Evolutionary conservation across 2,888 invertebrate genomes (phyloP).

Genomic region (Chrysolina haemoptera): DNA sequence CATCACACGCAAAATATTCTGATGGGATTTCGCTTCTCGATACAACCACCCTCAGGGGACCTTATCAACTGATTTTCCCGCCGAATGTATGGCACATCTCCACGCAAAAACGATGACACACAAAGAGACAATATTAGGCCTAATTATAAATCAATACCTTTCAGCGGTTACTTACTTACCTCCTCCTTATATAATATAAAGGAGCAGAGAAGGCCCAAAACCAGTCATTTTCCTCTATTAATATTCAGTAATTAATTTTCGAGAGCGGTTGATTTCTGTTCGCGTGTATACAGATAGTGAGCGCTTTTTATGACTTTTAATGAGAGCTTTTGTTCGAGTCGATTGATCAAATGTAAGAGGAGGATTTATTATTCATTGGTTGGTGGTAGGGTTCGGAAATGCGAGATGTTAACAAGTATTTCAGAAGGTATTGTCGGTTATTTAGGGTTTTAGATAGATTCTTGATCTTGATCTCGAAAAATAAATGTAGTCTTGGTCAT

Average conservation of each 20-base stretch:
- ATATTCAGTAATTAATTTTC: slow-evolving; percentile 70
- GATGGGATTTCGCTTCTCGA: neutral
- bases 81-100: slow-evolving; percentile 43
- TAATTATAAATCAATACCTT: slow-evolving; percentile 69
- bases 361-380: slow-evolving; percentile 43
- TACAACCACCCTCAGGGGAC: neutral
- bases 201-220: slow-evolving; percentile 61
- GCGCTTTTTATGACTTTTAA: slow-evolving; percentile 67
- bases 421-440: neutral
- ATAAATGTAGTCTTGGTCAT: too few relatives aligned
- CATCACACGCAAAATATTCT: too few relatives aligned
- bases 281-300: slow-evolving; percentile 60
- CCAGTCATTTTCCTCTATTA: slow-evolving; percentile 69
- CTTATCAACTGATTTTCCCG: slow-evolving; percentile 21
- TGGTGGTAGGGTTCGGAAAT: neutral
- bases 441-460: neutral
- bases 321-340: slow-evolving; percentile 66
- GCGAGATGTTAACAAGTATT: neutral
- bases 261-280: slow-evolving; percentile 65
- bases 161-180: slow-evolving; percentile 68
- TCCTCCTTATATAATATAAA: slow-evolving; percentile 60
- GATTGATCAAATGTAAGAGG: slow-evolving; percentile 64
- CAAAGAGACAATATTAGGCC: slow-evolving; percentile 58
- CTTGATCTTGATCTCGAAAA: neutral
- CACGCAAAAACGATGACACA: slow-evolving; percentile 41